Percentiles rank a stretch among this genome's conserved stretches.
phyloP scores from a whole-genome alignment of 1,140 invertebrate genomes.

The Zaprionus capensis region DNA sequence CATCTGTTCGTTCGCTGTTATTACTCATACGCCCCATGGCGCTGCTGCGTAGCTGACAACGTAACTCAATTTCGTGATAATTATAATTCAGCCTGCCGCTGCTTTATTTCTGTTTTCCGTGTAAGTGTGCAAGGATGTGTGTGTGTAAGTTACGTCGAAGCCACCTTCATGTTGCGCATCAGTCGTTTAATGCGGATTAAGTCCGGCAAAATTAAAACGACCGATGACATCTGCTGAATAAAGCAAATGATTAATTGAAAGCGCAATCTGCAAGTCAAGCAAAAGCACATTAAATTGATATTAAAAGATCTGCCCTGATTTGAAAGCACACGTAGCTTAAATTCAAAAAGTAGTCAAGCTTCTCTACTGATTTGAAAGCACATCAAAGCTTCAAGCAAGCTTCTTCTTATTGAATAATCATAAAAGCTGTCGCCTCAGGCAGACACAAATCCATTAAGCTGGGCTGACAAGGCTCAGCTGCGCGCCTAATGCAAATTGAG shows the following conservation, averaged over 20 bases:
- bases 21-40: constrained; percentile 54
- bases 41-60: constrained; percentile 49
- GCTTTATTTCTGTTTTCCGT: constrained; percentile 34
- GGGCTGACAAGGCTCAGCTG: background rate
- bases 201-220: constrained; percentile 19
- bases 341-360: too few relatives aligned
- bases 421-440: background rate
- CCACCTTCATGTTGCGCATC: constrained; percentile 38
- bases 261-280: background rate
- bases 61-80: constrained; percentile 71
- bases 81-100: constrained; percentile 71
- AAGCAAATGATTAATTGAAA: constrained; percentile 7
- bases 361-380: background rate
- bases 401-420: background rate
- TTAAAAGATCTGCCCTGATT: background rate
- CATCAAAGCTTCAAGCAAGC: background rate
- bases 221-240: constrained; percentile 29
- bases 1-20: constrained; percentile 28
- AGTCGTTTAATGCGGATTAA: constrained; percentile 44
- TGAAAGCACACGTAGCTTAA: background rate
- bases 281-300: background rate
- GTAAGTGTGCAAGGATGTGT: background rate
- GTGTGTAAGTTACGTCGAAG: constrained; percentile 18
- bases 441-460: background rate
- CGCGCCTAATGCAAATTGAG: background rate